Evolutionary conservation across 1,140 invertebrate genomes (phyloP).

Genomic region (Paraescarpia echinospica): DNA sequence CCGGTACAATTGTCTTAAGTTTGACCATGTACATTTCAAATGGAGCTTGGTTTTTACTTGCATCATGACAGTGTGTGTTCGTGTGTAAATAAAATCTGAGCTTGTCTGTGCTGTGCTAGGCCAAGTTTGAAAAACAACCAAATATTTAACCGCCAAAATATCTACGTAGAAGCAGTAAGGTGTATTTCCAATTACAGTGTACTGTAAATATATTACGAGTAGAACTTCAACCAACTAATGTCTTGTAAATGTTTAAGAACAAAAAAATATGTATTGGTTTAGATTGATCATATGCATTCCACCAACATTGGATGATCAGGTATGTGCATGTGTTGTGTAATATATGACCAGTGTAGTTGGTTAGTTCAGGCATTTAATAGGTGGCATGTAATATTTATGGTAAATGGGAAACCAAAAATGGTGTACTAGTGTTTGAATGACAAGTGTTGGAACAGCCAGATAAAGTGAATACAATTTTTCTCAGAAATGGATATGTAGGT

Average conservation of each 20-base stretch:
- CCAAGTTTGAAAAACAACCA: not conserved
- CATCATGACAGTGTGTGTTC: not conserved
- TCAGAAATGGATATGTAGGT: not conserved
- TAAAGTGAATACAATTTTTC: not conserved
- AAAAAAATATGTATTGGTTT: not conserved
- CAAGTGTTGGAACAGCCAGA: not conserved
- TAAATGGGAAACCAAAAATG: not conserved
- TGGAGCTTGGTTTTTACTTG: not conserved
- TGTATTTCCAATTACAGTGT: not conserved
- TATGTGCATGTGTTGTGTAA: not conserved
- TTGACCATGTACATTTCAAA: not conserved
- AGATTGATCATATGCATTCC: slow-evolving; percentile 5
- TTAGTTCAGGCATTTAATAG: not conserved
- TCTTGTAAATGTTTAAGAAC: not conserved
- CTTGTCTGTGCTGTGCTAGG: not conserved
- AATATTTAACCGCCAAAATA: not conserved
- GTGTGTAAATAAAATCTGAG: not conserved
- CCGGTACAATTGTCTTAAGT: not conserved
- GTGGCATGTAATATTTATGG: not conserved
- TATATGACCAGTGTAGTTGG: not conserved
- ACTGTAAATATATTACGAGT: not conserved
- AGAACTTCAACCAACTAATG: not conserved
- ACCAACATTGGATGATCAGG: not conserved
- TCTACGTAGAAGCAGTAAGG: not conserved
- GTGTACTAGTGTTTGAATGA: not conserved